Conservation (phyloP, 2,113 vertebrate genomes). For the Brachyhypopomus gauderio region DNA sequence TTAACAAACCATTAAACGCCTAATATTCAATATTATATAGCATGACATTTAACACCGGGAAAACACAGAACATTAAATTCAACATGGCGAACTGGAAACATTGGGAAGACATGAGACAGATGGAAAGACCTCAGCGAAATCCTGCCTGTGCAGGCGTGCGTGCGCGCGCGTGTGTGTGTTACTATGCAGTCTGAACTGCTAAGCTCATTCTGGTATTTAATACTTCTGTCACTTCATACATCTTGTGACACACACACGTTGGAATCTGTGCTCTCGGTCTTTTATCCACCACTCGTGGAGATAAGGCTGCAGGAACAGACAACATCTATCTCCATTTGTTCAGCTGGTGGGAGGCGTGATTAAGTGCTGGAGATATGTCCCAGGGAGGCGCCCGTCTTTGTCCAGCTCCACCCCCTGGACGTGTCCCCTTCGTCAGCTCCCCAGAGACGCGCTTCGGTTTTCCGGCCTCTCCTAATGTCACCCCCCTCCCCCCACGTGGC, state of each 20-base stretch:
- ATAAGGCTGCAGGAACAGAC: constrained; percentile 36
- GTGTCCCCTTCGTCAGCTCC: constrained; percentile 29
- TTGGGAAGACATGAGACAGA: neutral
- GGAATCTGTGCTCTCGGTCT: constrained; percentile 46
- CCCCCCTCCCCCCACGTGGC: constrained; percentile 7
- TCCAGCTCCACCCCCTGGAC: neutral
- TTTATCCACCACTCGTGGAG: constrained; percentile 39
- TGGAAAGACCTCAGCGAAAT: constrained; percentile 23
- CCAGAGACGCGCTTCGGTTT: constrained; percentile 42
- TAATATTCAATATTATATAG: constrained; percentile 32
- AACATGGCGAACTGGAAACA: neutral
- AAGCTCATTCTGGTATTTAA: constrained; percentile 51
- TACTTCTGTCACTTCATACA: constrained; percentile 52
- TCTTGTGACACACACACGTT: constrained; percentile 53
- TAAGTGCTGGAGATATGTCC: constrained; percentile 55
- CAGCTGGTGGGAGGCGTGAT: constrained; percentile 56
- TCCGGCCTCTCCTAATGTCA: constrained; percentile 47
- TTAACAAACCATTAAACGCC: constrained; percentile 40
- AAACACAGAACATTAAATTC: constrained; percentile 20
- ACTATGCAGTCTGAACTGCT: constrained; percentile 26
- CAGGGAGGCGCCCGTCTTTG: constrained; percentile 41
- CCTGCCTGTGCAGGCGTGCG: constrained; percentile 1
- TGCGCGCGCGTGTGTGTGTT: neutral
- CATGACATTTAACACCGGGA: constrained; percentile 25
- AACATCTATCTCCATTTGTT: constrained; percentile 56